Evolutionary conservation across 2,888 invertebrate species (phyloP).

Genomic region (Andrena praecox): DNA sequence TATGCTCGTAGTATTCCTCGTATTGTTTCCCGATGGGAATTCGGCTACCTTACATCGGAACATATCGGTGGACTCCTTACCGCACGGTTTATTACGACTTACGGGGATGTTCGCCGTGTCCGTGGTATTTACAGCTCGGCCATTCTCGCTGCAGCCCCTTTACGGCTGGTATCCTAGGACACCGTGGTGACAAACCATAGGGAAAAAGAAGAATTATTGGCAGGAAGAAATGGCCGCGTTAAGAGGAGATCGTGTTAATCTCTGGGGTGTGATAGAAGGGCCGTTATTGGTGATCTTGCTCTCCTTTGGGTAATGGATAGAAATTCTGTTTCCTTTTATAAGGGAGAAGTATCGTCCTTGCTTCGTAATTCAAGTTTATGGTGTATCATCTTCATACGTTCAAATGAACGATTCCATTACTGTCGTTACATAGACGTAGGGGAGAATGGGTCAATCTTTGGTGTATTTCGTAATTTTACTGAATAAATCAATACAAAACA

Average conservation of each 20-base stretch:
- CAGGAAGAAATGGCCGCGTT: constrained; percentile 29
- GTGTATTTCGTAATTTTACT: background rate
- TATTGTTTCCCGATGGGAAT: constrained; percentile 70
- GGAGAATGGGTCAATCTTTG: too few relatives aligned
- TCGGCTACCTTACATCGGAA: constrained; percentile 55
- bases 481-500: background rate
- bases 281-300: constrained; percentile 21
- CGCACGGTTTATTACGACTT: constrained; percentile 75
- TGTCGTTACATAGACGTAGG: background rate
- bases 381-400: background rate
- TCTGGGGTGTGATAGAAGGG: constrained; percentile 11
- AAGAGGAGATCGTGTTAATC: constrained; percentile 54
- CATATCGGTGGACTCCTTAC: constrained; percentile 63
- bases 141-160: constrained; percentile 58
- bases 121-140: constrained; percentile 74
- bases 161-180: constrained; percentile 46
- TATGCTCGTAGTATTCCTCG: constrained; percentile 41
- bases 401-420: background rate
- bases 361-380: constrained; percentile 16
- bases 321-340: constrained; percentile 2
- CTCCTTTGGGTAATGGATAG: background rate
- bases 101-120: constrained; percentile 69
- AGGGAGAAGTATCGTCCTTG: background rate
- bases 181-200: constrained; percentile 43
- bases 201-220: constrained; percentile 63